Evolutionary conservation across 2,888 invertebrate genomes (phyloP).

Genomic region (Lucinisca nassula): DNA sequence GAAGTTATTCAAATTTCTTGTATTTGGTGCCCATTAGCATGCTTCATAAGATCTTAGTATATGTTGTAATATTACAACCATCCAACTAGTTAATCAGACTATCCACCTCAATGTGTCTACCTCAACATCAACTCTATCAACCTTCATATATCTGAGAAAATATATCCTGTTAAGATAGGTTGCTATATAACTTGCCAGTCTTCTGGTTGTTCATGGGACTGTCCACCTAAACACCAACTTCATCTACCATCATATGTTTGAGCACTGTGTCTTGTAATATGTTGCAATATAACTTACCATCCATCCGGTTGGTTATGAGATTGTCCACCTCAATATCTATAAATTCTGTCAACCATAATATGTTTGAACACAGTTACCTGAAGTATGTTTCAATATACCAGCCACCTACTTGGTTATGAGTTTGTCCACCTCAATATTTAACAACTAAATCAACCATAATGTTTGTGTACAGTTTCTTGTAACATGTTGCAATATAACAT

Average conservation of each 20-base stretch:
- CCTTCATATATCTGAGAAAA: slow-evolving; percentile 90
- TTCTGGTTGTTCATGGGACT: neutral
- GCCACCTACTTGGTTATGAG: slow-evolving; percentile 87
- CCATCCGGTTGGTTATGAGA: slow-evolving; percentile 86
- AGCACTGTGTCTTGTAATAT: too few relatives aligned
- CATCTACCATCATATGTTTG: slow-evolving; percentile 90
- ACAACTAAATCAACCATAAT: slow-evolving; percentile 90
- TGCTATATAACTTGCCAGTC: neutral
- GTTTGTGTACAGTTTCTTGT: too few relatives aligned
- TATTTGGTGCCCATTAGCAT: too few relatives aligned
- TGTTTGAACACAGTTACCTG: too few relatives aligned
- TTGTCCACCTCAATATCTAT: slow-evolving; percentile 89
- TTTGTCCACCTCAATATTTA: slow-evolving; percentile 89
- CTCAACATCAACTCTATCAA: slow-evolving; percentile 82
- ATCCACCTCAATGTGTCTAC: slow-evolving; percentile 89
- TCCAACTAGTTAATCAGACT: slow-evolving; percentile 86
- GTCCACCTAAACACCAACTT: neutral
- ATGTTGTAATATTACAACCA: too few relatives aligned
- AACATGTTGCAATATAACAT: slow-evolving; percentile 86
- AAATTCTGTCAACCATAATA: slow-evolving; percentile 90
- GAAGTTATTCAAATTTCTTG: too few relatives aligned
- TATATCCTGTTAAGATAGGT: slow-evolving; percentile 90
- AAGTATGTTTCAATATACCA: too few relatives aligned
- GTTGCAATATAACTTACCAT: slow-evolving; percentile 87
- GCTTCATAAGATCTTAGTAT: too few relatives aligned